Base-by-base conservation (phyloP, 1,140 invertebrate species). In the Pogonognathellus flavescens region DNA sequence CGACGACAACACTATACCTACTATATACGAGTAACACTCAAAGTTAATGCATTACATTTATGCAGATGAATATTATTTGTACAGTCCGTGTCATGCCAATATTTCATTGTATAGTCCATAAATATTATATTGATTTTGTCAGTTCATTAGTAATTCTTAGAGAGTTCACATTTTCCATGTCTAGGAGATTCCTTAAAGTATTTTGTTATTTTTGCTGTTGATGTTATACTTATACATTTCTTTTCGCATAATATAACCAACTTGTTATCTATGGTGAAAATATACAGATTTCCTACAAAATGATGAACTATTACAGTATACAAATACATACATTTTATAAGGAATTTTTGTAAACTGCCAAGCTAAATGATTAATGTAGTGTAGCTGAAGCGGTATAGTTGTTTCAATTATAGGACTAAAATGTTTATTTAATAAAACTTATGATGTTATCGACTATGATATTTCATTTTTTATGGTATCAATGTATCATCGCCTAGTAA, bases 341-440 rank as follows among this genome's bases (percentile, higher is more conserved):
- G 22, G 18, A 66, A 66, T 66, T 66, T 66, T 66, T 66, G 62
- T 66, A 66, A 66, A 22, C 25, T 22, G 14, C 14, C 62, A 66
- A 41, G 31, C 31, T 41, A 66, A 7, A 31, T 66, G 22, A 66
- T 66, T 66, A 31, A 25, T 80, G 76, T 80, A 80, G 20, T 80
- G 22, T 66, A 66, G 25, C 13, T 66, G 62, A 25, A 66, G 62
- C 62, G 31, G 31, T 66, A 66, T 18, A 60, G 59, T 60, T 20
- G 59, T 60, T 60, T 41, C 2, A 25, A 66, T 66, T 66, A 25
- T 66, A 66, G 62, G 22, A 66, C 62, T 66, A 25, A 20, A 25
- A 31, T 11, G 62, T 31, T 66, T 20, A 66, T 25, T 6, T 31
- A 66, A 66, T 66, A 66, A 66, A 66, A 25, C 14, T 20, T 31